Conservation (phyloP, 2,797 vertebrate species). For the Siniperca undulata region DNA sequence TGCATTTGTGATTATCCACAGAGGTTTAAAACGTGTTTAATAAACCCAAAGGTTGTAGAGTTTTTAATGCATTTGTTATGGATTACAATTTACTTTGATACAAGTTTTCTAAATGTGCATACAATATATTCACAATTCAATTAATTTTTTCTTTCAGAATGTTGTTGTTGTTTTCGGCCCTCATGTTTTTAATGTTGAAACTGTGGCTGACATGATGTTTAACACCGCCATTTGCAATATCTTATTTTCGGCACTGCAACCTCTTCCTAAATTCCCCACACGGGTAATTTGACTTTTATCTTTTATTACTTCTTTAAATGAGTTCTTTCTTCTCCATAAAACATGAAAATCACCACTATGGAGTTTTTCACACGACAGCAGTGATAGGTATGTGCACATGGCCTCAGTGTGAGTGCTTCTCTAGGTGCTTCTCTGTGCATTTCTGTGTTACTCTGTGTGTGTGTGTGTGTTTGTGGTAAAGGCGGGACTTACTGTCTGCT, state of each 20-base stretch:
- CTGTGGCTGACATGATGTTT: not conserved
- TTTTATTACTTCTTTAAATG: not conserved
- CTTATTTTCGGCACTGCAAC: not conserved
- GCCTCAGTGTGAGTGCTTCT: constrained; percentile 8
- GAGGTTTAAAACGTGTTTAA: not conserved
- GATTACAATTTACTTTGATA: not conserved
- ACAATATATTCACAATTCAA: not conserved
- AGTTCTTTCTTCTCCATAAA: not conserved
- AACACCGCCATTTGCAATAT: not conserved
- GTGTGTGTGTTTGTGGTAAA: constrained; percentile 56
- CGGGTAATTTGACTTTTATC: not conserved
- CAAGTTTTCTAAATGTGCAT: not conserved
- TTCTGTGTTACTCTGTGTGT: constrained; percentile 1
- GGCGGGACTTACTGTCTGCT: constrained; percentile 91
- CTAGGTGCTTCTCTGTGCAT: constrained; percentile 9
- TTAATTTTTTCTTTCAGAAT: not conserved
- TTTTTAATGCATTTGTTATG: not conserved
- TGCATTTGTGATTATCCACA: not conserved
- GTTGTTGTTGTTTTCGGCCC: not conserved
- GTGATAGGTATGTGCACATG: not conserved
- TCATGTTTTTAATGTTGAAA: not conserved
- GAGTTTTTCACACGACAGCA: not conserved
- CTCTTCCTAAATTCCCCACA: not conserved
- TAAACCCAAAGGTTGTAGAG: not conserved
- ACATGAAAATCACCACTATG: not conserved